A percentile compares a stretch with the other conserved stretches of the same genome.
Evolutionary conservation across 2,797 vertebrate genomes (phyloP).

Genomic region (Staurois parvus): DNA sequence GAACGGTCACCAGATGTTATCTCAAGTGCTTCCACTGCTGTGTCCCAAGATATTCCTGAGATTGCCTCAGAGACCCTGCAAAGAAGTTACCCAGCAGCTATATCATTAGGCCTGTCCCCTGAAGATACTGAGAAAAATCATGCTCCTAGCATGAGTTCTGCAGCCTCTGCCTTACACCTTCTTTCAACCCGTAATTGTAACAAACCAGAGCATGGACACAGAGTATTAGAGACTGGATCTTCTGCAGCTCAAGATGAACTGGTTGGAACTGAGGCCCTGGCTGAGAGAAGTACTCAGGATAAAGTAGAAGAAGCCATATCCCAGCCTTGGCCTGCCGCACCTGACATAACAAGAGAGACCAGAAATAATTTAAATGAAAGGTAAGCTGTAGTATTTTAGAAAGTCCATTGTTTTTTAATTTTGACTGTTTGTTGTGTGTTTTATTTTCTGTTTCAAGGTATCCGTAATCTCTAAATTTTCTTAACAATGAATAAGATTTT

Average conservation of each 20-base stretch:
- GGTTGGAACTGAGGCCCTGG: constrained; percentile 86
- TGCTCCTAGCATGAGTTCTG: constrained; percentile 93
- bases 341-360: constrained; percentile 96
- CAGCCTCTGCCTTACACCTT: constrained; percentile 89
- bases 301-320: constrained; percentile 77
- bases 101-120: constrained; percentile 63
- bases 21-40: constrained; percentile 94
- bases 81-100: constrained; percentile 71
- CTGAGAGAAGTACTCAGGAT: constrained; percentile 89
- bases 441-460: too few relatives aligned
- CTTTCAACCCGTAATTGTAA: constrained; percentile 86
- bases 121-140: constrained; percentile 80
- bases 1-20: constrained; percentile 97
- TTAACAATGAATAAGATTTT: too few relatives aligned
- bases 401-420: too few relatives aligned
- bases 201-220: constrained; percentile 77
- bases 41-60: constrained; percentile 96
- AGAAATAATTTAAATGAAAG: constrained; percentile 91
- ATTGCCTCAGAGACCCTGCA: constrained; percentile 93
- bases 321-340: constrained; percentile 93
- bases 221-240: constrained; percentile 84
- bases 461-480: too few relatives aligned
- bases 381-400: constrained; percentile 71
- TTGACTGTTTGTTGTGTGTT: too few relatives aligned
- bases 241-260: constrained; percentile 78